Percentiles rank a stretch among this genome's conserved stretches.
These are phyloP conservation scores for Gila robusta DNA, from an alignment of 2,797 vertebrate species.

Conservation along the genomic window DNA sequence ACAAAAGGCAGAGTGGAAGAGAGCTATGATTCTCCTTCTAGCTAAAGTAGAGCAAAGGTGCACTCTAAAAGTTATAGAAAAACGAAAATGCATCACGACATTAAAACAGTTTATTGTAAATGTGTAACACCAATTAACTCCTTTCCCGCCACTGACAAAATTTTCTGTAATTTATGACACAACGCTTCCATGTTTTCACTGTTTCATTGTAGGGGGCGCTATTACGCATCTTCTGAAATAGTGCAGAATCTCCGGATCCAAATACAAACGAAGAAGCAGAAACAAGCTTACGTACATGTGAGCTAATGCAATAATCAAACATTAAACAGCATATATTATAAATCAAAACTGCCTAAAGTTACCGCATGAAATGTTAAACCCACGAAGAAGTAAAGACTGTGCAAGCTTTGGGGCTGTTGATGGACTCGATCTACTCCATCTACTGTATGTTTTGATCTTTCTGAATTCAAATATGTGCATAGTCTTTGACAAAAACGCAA, in stretches of 20 bases:
- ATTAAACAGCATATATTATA: not conserved
- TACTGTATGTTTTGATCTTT: not conserved
- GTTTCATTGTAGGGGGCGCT: not conserved
- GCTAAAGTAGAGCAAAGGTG: not conserved
- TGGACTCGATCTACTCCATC: not conserved
- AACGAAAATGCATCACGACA: not conserved
- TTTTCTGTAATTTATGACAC: not conserved
- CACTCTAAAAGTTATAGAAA: conserved; percentile 6
- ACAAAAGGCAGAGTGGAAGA: conserved; percentile 21
- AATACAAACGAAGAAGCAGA: not conserved
- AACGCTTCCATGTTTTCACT: not conserved
- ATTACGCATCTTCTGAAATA: not conserved
- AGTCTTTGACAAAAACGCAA: not conserved
- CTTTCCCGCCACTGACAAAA: not conserved
- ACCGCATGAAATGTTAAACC: not conserved
- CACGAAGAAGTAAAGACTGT: not conserved
- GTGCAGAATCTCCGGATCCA: not conserved
- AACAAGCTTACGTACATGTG: not conserved
- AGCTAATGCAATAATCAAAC: not conserved
- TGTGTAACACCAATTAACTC: not conserved
- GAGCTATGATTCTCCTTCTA: conserved; percentile 1
- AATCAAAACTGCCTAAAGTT: not conserved
- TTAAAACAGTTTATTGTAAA: not conserved
- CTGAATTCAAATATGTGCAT: not conserved
- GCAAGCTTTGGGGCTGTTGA: not conserved